A percentile compares a stretch with the other conserved stretches of the same genome.
Evolutionary conservation across 2,888 invertebrate genomes (phyloP).

Genomic region (Caenorhabditis afra): DNA sequence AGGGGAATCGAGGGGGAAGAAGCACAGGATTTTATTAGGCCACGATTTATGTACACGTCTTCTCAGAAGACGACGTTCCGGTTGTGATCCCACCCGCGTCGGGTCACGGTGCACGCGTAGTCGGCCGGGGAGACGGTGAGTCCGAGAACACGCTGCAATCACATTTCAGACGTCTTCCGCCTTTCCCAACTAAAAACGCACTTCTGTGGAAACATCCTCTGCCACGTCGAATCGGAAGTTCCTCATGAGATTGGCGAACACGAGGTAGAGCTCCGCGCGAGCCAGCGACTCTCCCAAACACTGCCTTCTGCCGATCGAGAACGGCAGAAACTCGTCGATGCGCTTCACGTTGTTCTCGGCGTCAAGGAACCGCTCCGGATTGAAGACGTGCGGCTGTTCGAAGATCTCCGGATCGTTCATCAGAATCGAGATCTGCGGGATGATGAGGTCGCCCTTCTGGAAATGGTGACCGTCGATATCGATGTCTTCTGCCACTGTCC

Average conservation of each 20-base stretch:
- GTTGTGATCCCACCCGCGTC: conserved; percentile 43
- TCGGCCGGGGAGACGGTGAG: conserved; percentile 75
- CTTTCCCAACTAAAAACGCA: conserved; percentile 8
- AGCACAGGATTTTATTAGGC: conserved; percentile 2
- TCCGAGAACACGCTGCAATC: conserved; percentile 70
- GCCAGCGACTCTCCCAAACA: conserved; percentile 79
- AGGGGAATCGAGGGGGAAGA: not conserved
- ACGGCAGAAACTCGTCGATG: conserved; percentile 76
- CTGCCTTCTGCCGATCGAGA: conserved; percentile 77
- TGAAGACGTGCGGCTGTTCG: conserved; percentile 75
- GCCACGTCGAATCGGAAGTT: conserved; percentile 68
- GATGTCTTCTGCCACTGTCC: conserved; percentile 73
- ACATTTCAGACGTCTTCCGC: not conserved
- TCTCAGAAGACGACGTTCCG: conserved; percentile 26
- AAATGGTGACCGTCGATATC: conserved; percentile 76
- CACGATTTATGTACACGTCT: conserved; percentile 27
- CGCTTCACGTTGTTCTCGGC: conserved; percentile 67
- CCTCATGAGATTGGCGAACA: conserved; percentile 76
- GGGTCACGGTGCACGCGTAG: conserved; percentile 55
- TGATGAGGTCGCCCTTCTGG: conserved; percentile 75
- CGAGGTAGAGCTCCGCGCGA: conserved; percentile 76
- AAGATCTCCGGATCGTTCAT: conserved; percentile 77
- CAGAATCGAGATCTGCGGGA: conserved; percentile 78
- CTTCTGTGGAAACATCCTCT: conserved; percentile 36
- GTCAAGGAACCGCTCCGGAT: conserved; percentile 80